Base-by-base conservation (phyloP, 2,888 invertebrate species). In the Proisotoma minuta region DNA sequence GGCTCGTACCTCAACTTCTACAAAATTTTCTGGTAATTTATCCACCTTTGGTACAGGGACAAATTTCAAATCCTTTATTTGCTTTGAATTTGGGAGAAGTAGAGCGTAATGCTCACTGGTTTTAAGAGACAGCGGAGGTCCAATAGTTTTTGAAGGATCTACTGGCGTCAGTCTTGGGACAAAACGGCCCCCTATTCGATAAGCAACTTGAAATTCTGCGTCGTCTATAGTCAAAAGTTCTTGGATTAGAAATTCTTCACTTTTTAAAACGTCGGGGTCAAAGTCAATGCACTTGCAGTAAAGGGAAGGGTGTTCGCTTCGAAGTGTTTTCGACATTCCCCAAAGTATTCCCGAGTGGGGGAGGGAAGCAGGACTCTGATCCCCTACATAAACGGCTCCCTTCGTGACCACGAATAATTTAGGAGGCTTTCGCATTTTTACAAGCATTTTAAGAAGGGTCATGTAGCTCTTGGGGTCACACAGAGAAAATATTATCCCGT, bases 251-350 rank as follows among this genome's bases (percentile, higher is more conserved):
- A n/a, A n/a, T n/a, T n/a, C n/a, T n/a, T n/a, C n/a, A n/a, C n/a
- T n/a, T n/a, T n/a, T n/a, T n/a, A n/a, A n/a, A n/a, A n/a, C 65
- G 53, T 65, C 65, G 1, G 65, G 65, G 26, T 63, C 62, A 1
- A 63, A 43, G 39, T 66, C 66, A 3, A 66, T 34, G 20, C 47
- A 51, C 26, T 56, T 34, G 3, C 59, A 39, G 24, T 49, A 53
- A 27, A 63, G 48, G 18, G 53, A 53, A 3, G 51, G 54, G 27
- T 63, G 58, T 47, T 66, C 66, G n/a, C 60, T 66, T 23, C 60
- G 48, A 24, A 63, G 63, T 3, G 60, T 57, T 24, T 56, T 48
- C n/a, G 53, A 22, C 50, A 66, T 60, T 1, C 66, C 66, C 57
- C 43, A 51, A 8, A 66, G 34, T 0, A 60, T 52, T 1, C 59